Base-by-base conservation (phyloP, 2,113 vertebrate genomes). In the Pomatorhinus ruficollis region DNA sequence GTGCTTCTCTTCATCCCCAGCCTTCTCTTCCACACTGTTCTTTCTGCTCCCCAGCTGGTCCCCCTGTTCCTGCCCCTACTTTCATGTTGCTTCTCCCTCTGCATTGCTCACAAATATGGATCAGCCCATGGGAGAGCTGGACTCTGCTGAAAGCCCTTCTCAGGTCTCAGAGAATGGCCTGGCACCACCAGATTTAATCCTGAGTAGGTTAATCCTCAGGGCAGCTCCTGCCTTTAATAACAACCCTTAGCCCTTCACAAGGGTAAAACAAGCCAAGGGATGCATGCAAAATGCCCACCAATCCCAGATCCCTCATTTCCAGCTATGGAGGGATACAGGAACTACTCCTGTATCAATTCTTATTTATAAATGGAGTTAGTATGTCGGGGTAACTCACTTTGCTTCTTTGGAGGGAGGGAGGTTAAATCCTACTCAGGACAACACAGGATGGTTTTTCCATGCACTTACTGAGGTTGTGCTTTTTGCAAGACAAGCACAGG, bases 341-440 rank as follows among this genome's bases (percentile, higher is more conserved):
- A 47, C 23, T 33, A 2, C 20, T 72, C 23, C 50, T 81, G 19
- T 31, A 44, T 60, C 39, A 35, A 24, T 64, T 90, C 18, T 60
- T 72, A 6, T 39, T 59, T 77, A 20, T n/a, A 70, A 65, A 72
- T 12, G 8, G 64, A 49, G 22, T 65, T 44, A 52, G 49, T 16
- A 39, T 6, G 5, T 22, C n/a, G 31, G 37, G 6, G 24, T n/a
- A 88, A 40, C n/a, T 78, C 1, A 0, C 33, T 22, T 25, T 6
- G 1, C 23, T 64, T 37, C 66, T 21, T 56, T 12, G 11, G 19
- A 56, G 15, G 63, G 33, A 49, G 9, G 33, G 37, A 64, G 65
- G 35, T 75, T 75, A 66, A 71, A 63, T 68, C 61, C 44, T 11
- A 6, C 14, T 45, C 21, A n/a, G 69, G 54, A 70, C 27, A 52